A percentile compares a stretch with the other conserved stretches of the same genome.
Evolutionary conservation across 2,797 vertebrate genomes (phyloP).

Genomic region (Delichon dasypus): DNA sequence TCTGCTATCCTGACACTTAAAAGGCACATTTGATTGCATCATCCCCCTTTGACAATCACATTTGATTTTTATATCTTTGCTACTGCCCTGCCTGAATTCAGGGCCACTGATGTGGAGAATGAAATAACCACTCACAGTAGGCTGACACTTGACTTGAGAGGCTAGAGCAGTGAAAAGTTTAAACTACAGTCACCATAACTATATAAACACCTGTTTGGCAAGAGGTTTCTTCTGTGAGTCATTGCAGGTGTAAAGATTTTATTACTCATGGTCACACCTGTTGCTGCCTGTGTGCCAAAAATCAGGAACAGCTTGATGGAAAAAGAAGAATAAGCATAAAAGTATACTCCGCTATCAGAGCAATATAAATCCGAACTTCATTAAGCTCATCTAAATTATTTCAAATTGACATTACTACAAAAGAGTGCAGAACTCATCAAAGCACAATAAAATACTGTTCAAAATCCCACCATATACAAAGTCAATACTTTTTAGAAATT

Average conservation of each 20-base stretch:
- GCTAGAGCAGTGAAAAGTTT: constrained; percentile 18
- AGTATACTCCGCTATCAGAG: background rate
- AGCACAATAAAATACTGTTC: background rate
- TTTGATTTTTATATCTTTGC: constrained; percentile 11
- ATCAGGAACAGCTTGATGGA: background rate
- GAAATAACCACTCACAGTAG: background rate
- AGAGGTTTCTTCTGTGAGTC: constrained; percentile 30
- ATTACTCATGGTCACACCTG: constrained; percentile 55
- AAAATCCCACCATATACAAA: background rate
- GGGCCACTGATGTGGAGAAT: constrained; percentile 12
- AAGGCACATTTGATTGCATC: background rate
- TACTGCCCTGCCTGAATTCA: constrained; percentile 20
- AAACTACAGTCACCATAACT: constrained; percentile 24
- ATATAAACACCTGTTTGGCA: constrained; percentile 63
- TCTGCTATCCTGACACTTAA: background rate
- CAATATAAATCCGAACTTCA: background rate
- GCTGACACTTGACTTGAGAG: constrained; percentile 17
- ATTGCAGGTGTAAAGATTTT: constrained; percentile 66
- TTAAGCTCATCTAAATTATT: background rate
- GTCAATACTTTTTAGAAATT: background rate
- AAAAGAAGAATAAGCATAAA: constrained; percentile 12
- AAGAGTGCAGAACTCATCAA: background rate
- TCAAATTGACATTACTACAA: background rate
- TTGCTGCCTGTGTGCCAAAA: constrained; percentile 38
- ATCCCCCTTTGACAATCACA: background rate